Evolutionary conservation across 1,140 invertebrate species (phyloP).

Genomic region (Cephus cinctus): DNA sequence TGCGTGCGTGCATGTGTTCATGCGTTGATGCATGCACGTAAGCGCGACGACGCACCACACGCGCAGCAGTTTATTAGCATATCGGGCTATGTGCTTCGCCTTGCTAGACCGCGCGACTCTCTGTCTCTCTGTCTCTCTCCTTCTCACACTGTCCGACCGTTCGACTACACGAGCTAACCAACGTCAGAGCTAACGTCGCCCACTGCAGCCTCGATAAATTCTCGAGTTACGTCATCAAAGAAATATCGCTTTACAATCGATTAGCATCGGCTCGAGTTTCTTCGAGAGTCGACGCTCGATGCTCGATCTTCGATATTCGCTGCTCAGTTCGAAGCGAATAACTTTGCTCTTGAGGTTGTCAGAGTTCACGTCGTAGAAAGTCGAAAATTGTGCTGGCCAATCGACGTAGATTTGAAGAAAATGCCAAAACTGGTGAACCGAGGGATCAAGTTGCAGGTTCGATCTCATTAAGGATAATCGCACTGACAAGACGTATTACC

Average conservation of each 20-base stretch:
- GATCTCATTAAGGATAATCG: slow-evolving; percentile 30
- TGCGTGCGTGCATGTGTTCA: slow-evolving; percentile 6
- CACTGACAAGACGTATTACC: slow-evolving; percentile 34
- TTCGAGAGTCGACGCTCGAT: too few species aligned
- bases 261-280: too few species aligned
- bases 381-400: too few species aligned
- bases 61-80: slow-evolving; percentile 46
- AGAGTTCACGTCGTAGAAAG: too few species aligned
- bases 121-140: not conserved
- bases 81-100: slow-evolving; percentile 23
- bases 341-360: too few species aligned
- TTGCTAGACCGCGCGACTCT: slow-evolving; percentile 4
- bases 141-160: not conserved
- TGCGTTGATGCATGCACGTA: slow-evolving; percentile 2
- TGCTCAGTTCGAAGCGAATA: too few species aligned
- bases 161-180: slow-evolving; percentile 2
- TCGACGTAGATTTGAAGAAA: too few species aligned
- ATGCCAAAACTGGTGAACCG: too few species aligned
- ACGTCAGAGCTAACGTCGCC: slow-evolving; percentile 10
- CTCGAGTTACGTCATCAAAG: slow-evolving; percentile 44
- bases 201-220: slow-evolving; percentile 47
- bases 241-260: slow-evolving; percentile 45
- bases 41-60: slow-evolving; percentile 8
- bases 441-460: too few species aligned
- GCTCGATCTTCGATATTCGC: too few species aligned